Evolutionary conservation across 2,113 vertebrate genomes (phyloP).

Genomic region (Lonchura striata): DNA sequence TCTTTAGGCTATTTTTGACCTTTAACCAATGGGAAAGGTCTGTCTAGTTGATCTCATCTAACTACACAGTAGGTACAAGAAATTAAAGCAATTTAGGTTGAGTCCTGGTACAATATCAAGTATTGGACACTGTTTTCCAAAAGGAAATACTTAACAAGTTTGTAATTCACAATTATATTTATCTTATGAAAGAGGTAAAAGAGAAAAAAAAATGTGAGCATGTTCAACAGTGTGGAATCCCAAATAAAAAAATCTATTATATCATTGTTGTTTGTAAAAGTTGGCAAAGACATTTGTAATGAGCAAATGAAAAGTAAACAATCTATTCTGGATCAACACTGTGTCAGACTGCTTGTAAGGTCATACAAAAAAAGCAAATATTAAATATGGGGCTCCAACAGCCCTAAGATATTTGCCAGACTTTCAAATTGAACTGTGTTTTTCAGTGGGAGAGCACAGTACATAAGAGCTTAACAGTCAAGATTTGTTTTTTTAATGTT

Average conservation of each 20-base stretch:
- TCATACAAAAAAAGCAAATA: background rate
- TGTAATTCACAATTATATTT: conserved; percentile 40
- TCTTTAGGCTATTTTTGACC: conserved; percentile 76
- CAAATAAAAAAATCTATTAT: conserved; percentile 36
- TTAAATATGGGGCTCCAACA: background rate
- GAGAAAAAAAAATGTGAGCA: background rate
- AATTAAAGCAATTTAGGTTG: conserved; percentile 63
- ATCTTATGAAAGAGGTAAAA: background rate
- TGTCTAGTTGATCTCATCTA: conserved; percentile 83
- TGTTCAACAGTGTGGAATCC: conserved; percentile 10
- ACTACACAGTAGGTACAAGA: conserved; percentile 61
- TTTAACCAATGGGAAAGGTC: conserved; percentile 82
- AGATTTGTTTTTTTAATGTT: background rate
- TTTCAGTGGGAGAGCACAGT: background rate
- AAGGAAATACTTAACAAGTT: conserved; percentile 48
- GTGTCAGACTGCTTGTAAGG: conserved; percentile 1
- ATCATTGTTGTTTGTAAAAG: conserved; percentile 12
- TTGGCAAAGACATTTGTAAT: conserved; percentile 12
- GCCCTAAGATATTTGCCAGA: background rate
- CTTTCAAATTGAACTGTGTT: background rate
- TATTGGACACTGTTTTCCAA: conserved; percentile 24
- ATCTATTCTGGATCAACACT: background rate
- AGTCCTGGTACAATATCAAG: conserved; percentile 13
- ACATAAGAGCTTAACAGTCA: background rate
- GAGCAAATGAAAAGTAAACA: conserved; percentile 53